phyloP scores from a whole-genome alignment of 2,113 vertebrate species.

The Arizona elegans region DNA sequence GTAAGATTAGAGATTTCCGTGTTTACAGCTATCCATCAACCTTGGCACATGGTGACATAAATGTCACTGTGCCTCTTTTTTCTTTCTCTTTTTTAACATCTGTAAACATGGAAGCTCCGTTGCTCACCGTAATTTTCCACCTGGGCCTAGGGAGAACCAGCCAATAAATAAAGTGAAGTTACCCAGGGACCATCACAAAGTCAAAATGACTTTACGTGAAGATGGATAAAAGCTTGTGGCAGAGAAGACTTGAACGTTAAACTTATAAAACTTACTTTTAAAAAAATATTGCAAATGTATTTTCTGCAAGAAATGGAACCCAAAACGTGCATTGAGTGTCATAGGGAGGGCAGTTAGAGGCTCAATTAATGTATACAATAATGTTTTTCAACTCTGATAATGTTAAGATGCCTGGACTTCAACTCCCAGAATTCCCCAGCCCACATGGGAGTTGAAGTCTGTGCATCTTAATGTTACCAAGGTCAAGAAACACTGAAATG shows the following conservation, averaged over 20 bases:
- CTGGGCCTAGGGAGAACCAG: background rate
- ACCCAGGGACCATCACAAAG: background rate
- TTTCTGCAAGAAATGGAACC: background rate
- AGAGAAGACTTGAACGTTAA: background rate
- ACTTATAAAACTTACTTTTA: background rate
- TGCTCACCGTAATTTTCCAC: background rate
- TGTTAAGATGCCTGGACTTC: background rate
- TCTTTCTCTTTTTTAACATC: background rate
- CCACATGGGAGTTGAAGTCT: background rate
- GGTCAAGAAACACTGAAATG: background rate
- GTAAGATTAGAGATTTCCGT: background rate
- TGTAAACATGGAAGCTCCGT: background rate
- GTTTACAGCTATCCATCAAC: background rate
- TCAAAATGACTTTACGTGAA: background rate
- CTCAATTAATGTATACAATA: background rate
- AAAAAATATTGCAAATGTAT: background rate
- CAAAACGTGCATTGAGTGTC: background rate
- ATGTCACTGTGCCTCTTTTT: background rate
- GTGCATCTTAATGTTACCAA: background rate
- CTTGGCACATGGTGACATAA: background rate
- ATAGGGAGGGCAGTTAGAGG: background rate
- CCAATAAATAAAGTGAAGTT: background rate
- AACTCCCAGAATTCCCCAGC: background rate
- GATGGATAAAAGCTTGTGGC: background rate
- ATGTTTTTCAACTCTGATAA: background rate